These are phyloP conservation scores for Netelia melanura DNA, from an alignment of 2,888 invertebrate species.

Conservation along the genomic window DNA sequence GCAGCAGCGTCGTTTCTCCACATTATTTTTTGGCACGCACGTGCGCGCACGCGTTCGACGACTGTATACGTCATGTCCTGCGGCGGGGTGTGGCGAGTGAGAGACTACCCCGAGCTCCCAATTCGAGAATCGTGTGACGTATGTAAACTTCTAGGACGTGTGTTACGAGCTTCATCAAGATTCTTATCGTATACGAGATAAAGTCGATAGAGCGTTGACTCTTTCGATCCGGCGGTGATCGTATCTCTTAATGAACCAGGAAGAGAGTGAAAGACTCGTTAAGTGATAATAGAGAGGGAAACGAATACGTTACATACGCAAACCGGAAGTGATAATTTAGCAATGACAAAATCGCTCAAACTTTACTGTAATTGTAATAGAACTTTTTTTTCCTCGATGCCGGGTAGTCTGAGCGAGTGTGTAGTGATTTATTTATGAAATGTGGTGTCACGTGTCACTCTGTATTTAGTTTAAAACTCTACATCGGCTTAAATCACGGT, in stretches of 20 bases:
- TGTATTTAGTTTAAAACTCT: too few species aligned
- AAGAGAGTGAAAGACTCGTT: too few species aligned
- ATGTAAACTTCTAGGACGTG: conserved; percentile 10
- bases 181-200: neutral
- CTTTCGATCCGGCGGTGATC: too few species aligned
- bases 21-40: conserved; percentile 46
- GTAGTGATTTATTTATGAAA: neutral
- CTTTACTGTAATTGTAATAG: neutral
- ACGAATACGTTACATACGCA: neutral
- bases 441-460: too few species aligned
- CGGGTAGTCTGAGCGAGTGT: neutral
- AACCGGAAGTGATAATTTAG: neutral
- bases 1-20: neutral
- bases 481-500: too few species aligned
- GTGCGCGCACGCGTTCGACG: conserved; percentile 62
- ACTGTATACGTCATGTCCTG: conserved; percentile 49
- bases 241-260: too few species aligned
- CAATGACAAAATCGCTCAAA: neutral
- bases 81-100: conserved; percentile 64
- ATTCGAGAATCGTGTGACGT: conserved; percentile 51
- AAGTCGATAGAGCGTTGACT: neutral
- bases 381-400: neutral
- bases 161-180: too few species aligned
- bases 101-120: conserved; percentile 32
- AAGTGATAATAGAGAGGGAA: neutral